These are phyloP conservation scores for Harlomillsia oculata DNA, from an alignment of 1,140 invertebrate genomes.

Conservation along the genomic window DNA sequence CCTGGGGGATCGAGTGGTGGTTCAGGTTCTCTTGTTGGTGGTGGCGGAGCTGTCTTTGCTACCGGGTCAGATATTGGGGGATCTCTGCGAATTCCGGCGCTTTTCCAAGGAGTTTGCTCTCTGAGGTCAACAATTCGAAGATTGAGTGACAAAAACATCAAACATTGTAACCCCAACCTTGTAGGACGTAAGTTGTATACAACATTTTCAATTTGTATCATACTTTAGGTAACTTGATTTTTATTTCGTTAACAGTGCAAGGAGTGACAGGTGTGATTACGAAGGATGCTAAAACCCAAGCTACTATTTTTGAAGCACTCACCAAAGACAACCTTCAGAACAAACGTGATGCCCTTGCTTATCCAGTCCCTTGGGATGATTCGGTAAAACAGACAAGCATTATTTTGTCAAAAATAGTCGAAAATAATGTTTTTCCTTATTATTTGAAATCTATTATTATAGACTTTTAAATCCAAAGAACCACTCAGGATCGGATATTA, in stretches of 20 bases:
- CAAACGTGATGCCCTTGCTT: not conserved
- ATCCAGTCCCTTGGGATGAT: slow-evolving; percentile 16
- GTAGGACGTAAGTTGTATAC: slow-evolving; percentile 11
- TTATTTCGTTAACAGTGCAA: not conserved
- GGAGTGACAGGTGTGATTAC: slow-evolving; percentile 1
- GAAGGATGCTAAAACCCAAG: not conserved
- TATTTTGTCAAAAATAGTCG: not conserved
- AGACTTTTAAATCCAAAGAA: slow-evolving; percentile 4
- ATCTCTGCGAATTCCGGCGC: slow-evolving; percentile 21
- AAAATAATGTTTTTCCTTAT: not conserved
- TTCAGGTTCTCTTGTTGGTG: slow-evolving; percentile 26
- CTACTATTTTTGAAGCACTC: not conserved
- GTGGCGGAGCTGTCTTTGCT: slow-evolving; percentile 37
- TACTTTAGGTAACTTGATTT: not conserved
- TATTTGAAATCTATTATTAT: slow-evolving; percentile 1
- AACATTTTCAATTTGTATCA: not conserved
- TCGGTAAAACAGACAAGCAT: not conserved
- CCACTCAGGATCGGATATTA: slow-evolving; percentile 24
- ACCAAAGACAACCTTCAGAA: not conserved
- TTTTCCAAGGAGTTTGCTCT: slow-evolving; percentile 19
- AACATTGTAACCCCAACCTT: not conserved
- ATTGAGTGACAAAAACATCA: not conserved
- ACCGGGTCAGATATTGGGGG: slow-evolving; percentile 44
- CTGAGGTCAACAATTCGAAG: slow-evolving; percentile 22
- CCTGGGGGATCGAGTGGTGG: slow-evolving; percentile 29